Percentiles rank a stretch among this genome's conserved stretches.
phyloP scores from a whole-genome alignment of 2,797 vertebrate species.

The Adelosebastes latens region DNA sequence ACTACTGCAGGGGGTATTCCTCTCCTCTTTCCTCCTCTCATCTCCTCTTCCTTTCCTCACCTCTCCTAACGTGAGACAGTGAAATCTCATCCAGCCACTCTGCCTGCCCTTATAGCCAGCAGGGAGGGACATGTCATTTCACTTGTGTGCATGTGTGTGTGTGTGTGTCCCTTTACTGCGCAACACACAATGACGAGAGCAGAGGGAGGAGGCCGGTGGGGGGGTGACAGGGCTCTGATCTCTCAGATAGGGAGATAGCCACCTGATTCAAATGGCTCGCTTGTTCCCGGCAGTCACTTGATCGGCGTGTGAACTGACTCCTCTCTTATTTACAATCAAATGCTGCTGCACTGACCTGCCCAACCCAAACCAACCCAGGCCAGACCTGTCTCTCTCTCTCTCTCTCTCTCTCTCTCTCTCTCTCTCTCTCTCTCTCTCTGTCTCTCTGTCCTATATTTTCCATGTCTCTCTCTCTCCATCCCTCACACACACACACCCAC shows the following conservation, averaged over 20 bases:
- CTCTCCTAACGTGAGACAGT: slow-evolving; percentile 76
- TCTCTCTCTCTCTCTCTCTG: background rate
- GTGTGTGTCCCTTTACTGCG: slow-evolving; percentile 43
- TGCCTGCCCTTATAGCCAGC: slow-evolving; percentile 69
- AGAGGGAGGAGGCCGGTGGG: slow-evolving; percentile 46
- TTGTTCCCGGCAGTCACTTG: slow-evolving; percentile 90
- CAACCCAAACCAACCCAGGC: slow-evolving; percentile 52
- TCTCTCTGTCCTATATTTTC: slow-evolving; percentile 63
- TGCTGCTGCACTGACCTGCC: slow-evolving; percentile 79
- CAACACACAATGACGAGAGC: slow-evolving; percentile 83
- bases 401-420: background rate
- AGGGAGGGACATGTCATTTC: slow-evolving; percentile 88
- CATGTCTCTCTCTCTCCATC: slow-evolving; percentile 1
- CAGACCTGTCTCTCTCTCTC: slow-evolving; percentile 31
- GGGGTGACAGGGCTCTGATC: slow-evolving; percentile 88
- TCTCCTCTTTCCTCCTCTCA: slow-evolving; percentile 20
- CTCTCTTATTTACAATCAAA: slow-evolving; percentile 89
- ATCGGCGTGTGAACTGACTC: slow-evolving; percentile 93
- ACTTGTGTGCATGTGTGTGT: slow-evolving; percentile 60
- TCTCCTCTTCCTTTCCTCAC: slow-evolving; percentile 22
- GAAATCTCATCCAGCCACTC: slow-evolving; percentile 88
- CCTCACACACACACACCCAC: slow-evolving; percentile 11
- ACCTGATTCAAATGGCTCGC: slow-evolving; percentile 91
- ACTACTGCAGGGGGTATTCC: slow-evolving; percentile 72
- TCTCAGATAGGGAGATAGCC: slow-evolving; percentile 90